Base-by-base conservation (phyloP, 2,797 vertebrate species). In the Tragopan temminckii region DNA sequence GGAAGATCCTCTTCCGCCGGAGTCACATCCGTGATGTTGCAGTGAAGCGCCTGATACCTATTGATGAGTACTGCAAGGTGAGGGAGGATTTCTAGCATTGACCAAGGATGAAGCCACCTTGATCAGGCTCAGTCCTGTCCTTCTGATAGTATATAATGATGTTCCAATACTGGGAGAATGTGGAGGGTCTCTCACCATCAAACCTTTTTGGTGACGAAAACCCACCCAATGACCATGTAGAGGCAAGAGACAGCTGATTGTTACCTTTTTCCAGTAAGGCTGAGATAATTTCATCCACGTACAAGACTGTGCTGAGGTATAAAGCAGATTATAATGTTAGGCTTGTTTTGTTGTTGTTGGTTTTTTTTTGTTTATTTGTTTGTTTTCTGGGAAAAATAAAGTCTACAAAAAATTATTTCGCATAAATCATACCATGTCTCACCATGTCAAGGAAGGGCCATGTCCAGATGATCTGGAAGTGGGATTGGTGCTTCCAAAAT, bases 51-150 rank as follows among this genome's bases (percentile, higher is more conserved):
- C 97, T 99, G 90, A 98, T 99, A 80, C 99, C 99, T 2, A 99
- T 99, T 3, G 99, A 99, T 11, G 99, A 99, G 57, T 99, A 99
- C 97, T 99, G 99, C 97, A 98, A 99, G 98, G 99, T 99, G 89
- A 98, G 98, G 38, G 40, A 18, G 31, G 31, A 9, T 42, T 59
- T 3, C 38, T 74, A 20, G 6, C 7, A 2, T 33, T 29, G n/a
- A 5, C 16, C 38, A 14, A 7, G 70, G 68, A 6, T 27, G 9
- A 40, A 35, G 14, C 24, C 64, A 69, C n/a, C n/a, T 29, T 23
- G 5, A 29, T 6, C n/a, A 42, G 62, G 25, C 74, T 62, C 0
- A 0, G 0, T 81, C 38, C 31, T 55, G 25, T 8, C 9, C 48
- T 20, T 1, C n/a, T 75, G 40, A 3, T 3, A 11, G 38, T 21